Conservation (phyloP, 2,797 vertebrate species). For the Hypotaenidia okinawae region DNA sequence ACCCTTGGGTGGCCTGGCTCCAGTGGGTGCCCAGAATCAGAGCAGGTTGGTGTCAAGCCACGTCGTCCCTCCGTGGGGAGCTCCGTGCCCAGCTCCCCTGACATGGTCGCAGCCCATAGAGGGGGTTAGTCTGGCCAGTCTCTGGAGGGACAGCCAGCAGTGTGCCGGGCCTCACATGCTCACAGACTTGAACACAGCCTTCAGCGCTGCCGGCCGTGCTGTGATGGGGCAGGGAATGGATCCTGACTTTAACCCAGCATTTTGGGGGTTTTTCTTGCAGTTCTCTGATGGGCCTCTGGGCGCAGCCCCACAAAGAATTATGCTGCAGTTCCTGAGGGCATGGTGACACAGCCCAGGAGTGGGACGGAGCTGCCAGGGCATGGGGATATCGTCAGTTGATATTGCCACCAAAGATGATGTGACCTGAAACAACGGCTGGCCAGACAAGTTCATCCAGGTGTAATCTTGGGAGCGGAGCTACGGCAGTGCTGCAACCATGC, state of each 20-base stretch:
- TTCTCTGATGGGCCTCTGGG: not conserved
- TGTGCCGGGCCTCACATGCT: not conserved
- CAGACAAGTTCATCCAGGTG: not conserved
- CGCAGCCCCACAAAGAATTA: not conserved
- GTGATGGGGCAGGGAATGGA: not conserved
- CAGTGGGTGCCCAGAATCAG: not conserved
- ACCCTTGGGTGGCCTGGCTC: not conserved
- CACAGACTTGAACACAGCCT: accelerated
- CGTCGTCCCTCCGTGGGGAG: not conserved
- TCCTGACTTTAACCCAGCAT: not conserved
- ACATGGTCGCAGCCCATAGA: not conserved
- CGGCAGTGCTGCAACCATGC: not conserved
- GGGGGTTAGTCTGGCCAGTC: not conserved
- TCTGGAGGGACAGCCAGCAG: accelerated
- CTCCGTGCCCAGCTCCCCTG: too few relatives aligned
- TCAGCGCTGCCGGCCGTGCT: accelerated
- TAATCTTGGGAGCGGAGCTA: not conserved
- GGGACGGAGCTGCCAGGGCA: not conserved
- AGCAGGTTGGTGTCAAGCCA: too few relatives aligned
- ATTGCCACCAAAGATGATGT: not conserved
- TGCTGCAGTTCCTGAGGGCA: accelerated
- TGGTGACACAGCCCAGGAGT: accelerated
- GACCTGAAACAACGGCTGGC: not conserved
- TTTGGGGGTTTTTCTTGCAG: not conserved
- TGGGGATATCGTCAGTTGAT: not conserved